Base-by-base conservation (phyloP, 2,888 invertebrate species). In the Stomorhina lunata region DNA sequence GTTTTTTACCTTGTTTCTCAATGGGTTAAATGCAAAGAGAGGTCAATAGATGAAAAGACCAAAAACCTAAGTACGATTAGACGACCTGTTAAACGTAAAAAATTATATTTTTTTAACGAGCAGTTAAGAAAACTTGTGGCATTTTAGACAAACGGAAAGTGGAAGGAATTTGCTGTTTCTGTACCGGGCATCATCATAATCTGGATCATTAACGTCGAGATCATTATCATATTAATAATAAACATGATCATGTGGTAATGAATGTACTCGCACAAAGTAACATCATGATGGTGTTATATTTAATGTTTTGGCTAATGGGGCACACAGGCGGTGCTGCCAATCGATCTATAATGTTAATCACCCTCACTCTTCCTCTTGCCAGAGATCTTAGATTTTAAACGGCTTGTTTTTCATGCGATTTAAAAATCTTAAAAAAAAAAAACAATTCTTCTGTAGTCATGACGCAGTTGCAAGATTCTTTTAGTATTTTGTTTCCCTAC, bases 321-420 rank as follows among this genome's bases (percentile, higher is more conserved):
- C 55, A 43, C 40, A 69, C 81, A 81, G 78, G 55, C 81, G 78
- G 63, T 81, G 73, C 81, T 81, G 81, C 68, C 78, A 78, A 78
- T 81, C 73, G 69, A 57, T 63, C 45, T 78, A 15, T 48, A 57
- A n/a, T n/a, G n/a, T n/a, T n/a, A n/a, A n/a, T n/a, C n/a, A n/a
- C n/a, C n/a, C n/a, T n/a, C n/a, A n/a, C n/a, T n/a, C n/a, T n/a
- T n/a, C n/a, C 34, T 27, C 37, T 48, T 3, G n/a, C 9, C 48
- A 37, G 15, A 66, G 20, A 65, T 63, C 29, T 65, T 63, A 43
- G 32, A n/a, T 73, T 63, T 65, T 32, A 55, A 55, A 34, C 68
- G 32, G 50, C 59, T 50, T 40, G 22, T 22, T 17, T 9, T n/a
- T 7, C 9, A 43, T 43, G 22, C 17, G 27, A n/a, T 2, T 12